Evolutionary conservation across 2,888 invertebrate genomes (phyloP).

Genomic region (Xylota segnis): DNA sequence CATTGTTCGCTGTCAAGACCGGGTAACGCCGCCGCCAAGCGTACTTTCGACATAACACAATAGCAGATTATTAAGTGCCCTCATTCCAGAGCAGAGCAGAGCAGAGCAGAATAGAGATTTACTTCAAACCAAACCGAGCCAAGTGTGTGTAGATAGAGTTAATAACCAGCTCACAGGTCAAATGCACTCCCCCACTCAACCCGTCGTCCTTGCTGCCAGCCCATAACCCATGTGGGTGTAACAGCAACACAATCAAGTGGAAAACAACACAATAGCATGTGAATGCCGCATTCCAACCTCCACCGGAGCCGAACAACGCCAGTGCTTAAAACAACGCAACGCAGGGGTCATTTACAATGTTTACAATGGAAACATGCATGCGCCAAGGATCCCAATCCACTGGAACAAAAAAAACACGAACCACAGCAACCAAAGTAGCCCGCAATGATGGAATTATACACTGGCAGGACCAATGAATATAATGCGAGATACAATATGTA

Average conservation of each 20-base stretch:
- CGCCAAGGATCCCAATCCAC: conserved; percentile 42
- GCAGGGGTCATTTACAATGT: conserved; percentile 75
- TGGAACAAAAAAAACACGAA: conserved; percentile 26
- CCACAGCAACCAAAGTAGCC: conserved; percentile 47
- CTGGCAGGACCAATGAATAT: conserved; percentile 69
- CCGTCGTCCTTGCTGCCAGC: neutral
- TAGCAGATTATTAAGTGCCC: conserved; percentile 77
- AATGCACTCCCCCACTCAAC: conserved; percentile 51
- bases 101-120: conserved; percentile 18
- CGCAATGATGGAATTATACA: conserved; percentile 23
- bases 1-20: conserved; percentile 80
- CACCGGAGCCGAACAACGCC: conserved; percentile 7
- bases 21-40: conserved; percentile 78
- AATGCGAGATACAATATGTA: conserved; percentile 72
- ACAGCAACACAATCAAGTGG: conserved; percentile 80
- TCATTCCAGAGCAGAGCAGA: conserved; percentile 43
- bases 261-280: conserved; percentile 82
- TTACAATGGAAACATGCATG: conserved; percentile 76
- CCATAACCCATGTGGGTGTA: conserved; percentile 6
- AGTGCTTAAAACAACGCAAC: conserved; percentile 66
- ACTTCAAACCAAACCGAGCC: conserved; percentile 36
- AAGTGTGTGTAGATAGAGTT: conserved; percentile 53
- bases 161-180: conserved; percentile 71
- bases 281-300: conserved; percentile 65
- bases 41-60: conserved; percentile 79